A percentile compares a stretch with the other conserved stretches of the same genome.
Conservation (phyloP, 2,113 vertebrate species). For the Aleadryas rufinucha region DNA sequence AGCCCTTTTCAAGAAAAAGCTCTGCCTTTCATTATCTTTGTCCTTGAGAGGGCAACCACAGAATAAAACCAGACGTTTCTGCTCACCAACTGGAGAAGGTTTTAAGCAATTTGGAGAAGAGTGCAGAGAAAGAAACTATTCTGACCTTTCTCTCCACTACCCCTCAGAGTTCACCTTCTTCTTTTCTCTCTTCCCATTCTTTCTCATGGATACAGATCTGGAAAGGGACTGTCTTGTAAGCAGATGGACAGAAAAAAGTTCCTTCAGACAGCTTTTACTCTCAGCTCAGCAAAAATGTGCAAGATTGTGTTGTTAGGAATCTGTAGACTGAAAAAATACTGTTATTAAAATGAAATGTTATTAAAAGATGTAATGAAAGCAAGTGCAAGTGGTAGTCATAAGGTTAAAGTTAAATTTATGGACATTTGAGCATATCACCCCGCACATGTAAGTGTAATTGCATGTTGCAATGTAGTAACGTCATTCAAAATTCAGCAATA, state of each 20-base stretch:
- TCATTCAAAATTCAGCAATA: background rate
- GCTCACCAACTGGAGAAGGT: background rate
- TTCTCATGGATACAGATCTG: background rate
- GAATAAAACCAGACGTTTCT: background rate
- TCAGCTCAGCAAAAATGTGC: background rate
- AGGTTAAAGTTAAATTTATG: background rate
- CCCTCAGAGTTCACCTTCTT: background rate
- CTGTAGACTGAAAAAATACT: background rate
- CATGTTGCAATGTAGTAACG: background rate
- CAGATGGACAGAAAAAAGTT: background rate
- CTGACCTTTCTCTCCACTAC: background rate
- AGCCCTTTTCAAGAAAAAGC: background rate
- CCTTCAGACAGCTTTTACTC: background rate
- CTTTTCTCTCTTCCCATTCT: background rate
- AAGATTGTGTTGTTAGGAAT: background rate
- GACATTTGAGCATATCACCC: background rate
- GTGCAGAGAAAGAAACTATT: background rate
- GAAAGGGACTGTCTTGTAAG: background rate
- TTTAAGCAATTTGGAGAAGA: background rate
- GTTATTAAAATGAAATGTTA: background rate
- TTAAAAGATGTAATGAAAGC: background rate
- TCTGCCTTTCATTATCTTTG: background rate
- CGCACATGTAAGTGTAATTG: background rate
- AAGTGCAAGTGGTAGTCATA: background rate
- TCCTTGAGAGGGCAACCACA: background rate